Conservation (phyloP, 2,113 vertebrate genomes). For the Prunella himalayana region DNA sequence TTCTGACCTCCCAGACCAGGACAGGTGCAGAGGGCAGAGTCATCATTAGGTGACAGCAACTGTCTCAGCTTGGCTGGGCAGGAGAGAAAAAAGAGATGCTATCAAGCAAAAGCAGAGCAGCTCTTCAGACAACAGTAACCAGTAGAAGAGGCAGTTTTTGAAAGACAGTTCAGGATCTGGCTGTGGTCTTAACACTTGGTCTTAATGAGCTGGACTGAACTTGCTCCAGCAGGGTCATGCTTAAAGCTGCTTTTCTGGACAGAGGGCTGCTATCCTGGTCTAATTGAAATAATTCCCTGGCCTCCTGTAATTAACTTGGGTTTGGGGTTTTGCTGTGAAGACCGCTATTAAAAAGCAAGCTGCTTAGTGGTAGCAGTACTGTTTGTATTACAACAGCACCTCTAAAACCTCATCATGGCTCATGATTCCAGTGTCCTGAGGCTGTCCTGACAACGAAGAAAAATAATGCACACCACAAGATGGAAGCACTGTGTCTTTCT, state of each 20-base stretch:
- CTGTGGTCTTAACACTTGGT: background rate
- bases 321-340: slow-evolving; percentile 8
- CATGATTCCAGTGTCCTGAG: background rate
- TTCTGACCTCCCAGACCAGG: background rate
- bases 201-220: background rate
- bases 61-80: background rate
- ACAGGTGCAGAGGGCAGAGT: background rate
- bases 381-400: background rate
- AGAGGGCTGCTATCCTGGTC: background rate
- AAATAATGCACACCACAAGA: background rate
- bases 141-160: background rate
- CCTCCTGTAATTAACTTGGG: background rate
- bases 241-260: background rate
- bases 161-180: background rate
- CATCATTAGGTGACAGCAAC: background rate
- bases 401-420: background rate
- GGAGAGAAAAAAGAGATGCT: background rate
- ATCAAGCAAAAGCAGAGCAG: background rate
- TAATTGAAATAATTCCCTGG: background rate
- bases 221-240: background rate
- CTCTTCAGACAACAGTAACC: background rate
- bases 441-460: background rate
- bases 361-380: background rate
- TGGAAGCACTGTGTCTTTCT: background rate
- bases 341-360: background rate